Evolutionary conservation across 2,113 vertebrate species (phyloP).

Genomic region (Petroica traversi): DNA sequence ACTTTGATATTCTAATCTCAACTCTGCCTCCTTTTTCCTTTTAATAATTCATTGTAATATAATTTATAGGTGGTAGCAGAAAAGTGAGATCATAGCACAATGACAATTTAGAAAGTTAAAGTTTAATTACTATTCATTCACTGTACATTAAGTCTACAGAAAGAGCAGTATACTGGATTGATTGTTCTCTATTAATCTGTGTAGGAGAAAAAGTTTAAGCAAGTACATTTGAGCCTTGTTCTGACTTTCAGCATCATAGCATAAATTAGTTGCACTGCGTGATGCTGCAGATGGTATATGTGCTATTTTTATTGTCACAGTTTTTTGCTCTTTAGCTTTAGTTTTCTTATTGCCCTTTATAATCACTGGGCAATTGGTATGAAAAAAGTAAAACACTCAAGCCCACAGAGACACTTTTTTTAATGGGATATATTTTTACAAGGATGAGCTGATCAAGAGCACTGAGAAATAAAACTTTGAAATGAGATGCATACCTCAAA

Average conservation of each 20-base stretch:
- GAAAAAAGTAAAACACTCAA: not conserved
- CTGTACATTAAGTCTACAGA: not conserved
- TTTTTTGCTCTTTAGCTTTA: constrained; percentile 15
- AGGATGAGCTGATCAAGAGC: not conserved
- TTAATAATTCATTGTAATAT: constrained; percentile 6
- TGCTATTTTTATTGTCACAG: not conserved
- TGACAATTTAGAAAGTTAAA: constrained; percentile 19
- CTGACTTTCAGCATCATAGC: not conserved
- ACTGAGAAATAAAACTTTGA: not conserved
- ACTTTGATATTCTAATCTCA: constrained; percentile 20
- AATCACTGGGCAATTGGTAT: not conserved
- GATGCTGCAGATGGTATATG: not conserved
- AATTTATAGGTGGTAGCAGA: not conserved
- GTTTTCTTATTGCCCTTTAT: not conserved
- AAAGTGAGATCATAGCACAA: not conserved
- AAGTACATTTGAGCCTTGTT: not conserved
- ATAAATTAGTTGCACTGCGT: not conserved
- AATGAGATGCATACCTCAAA: not conserved
- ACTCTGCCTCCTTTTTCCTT: not conserved
- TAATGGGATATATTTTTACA: not conserved
- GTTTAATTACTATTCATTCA: constrained; percentile 23
- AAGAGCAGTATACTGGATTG: not conserved
- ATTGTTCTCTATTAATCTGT: constrained; percentile 9
- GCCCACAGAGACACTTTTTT: not conserved
- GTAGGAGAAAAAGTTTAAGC: constrained; percentile 7